Percentiles rank a stretch among this genome's conserved stretches.
phyloP scores from a whole-genome alignment of 2,113 vertebrate genomes.

The Pterophyllum scalare region DNA sequence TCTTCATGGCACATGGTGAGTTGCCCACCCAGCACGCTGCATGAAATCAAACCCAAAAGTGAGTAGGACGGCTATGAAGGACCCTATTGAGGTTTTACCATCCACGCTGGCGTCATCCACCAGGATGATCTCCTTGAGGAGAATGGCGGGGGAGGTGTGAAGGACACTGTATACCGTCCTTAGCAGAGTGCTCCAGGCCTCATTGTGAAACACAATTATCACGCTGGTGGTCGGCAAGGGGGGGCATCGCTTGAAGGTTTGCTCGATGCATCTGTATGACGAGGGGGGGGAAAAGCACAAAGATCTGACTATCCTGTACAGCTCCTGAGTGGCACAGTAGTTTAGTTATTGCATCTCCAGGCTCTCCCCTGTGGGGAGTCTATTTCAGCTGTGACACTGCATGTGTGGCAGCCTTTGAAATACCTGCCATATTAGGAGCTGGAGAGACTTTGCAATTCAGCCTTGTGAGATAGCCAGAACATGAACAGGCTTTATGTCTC shows the following conservation, averaged over 20 bases:
- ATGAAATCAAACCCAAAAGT: constrained; percentile 56
- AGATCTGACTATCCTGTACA: constrained; percentile 51
- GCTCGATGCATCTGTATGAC: constrained; percentile 92
- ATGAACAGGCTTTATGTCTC: constrained; percentile 33
- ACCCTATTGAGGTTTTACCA: constrained; percentile 83
- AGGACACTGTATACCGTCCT: constrained; percentile 97
- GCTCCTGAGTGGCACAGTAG: constrained; percentile 51
- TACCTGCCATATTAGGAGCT: constrained; percentile 48
- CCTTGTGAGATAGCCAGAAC: constrained; percentile 44
- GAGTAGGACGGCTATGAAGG: constrained; percentile 37
- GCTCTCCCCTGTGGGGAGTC: constrained; percentile 58
- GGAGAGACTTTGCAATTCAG: constrained; percentile 48
- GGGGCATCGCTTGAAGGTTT: constrained; percentile 95
- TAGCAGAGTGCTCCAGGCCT: constrained; percentile 96
- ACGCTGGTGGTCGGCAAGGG: constrained; percentile 93
- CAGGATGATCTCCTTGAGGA: constrained; percentile 97
- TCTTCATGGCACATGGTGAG: constrained; percentile 30
- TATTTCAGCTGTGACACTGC: constrained; percentile 52
- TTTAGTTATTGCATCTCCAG: constrained; percentile 62
- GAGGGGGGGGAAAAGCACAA: constrained; percentile 44
- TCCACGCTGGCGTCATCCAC: constrained; percentile 97
- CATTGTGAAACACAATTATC: constrained; percentile 98
- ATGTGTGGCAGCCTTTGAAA: constrained; percentile 57
- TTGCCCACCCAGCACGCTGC: constrained; percentile 54
- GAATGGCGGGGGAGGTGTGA: constrained; percentile 92